Evolutionary conservation across 2,888 invertebrate species (phyloP).

Genomic region (Atherix ibis): DNA sequence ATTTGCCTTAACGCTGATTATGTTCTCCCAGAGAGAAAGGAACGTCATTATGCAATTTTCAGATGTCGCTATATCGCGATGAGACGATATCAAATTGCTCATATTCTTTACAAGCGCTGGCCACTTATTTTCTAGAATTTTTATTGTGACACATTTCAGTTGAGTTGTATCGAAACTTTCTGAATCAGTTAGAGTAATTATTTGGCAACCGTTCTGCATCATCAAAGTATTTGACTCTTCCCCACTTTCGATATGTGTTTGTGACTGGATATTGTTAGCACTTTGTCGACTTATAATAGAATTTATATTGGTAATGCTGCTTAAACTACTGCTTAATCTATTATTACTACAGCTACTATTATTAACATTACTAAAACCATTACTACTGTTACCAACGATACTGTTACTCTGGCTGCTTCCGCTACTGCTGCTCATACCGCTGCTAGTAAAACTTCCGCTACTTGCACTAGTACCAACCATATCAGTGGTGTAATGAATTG

Average conservation of each 20-base stretch:
- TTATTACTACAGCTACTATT: conserved; percentile 5
- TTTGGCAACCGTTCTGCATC: conserved; percentile 20
- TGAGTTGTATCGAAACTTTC: conserved; percentile 75
- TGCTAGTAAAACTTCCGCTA: conserved; percentile 5
- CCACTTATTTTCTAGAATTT: conserved; percentile 74
- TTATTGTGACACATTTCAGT: conserved; percentile 72
- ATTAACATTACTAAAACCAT: conserved; percentile 1
- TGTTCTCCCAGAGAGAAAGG: conserved; percentile 74
- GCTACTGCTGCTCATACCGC: conserved; percentile 10
- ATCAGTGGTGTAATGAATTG: conserved; percentile 23
- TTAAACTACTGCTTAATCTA: conserved; percentile 6
- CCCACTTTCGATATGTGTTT: too few relatives aligned
- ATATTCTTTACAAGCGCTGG: conserved; percentile 60
- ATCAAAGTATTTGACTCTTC: too few relatives aligned
- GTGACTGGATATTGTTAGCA: background rate
- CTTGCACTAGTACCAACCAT: conserved; percentile 9
- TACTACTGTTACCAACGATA: conserved; percentile 3
- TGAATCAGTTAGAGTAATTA: conserved; percentile 47
- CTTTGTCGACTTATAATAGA: conserved; percentile 4
- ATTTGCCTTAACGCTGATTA: conserved; percentile 81
- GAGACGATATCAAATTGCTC: conserved; percentile 24
- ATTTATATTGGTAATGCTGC: conserved; percentile 4
- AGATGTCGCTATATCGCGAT: conserved; percentile 27
- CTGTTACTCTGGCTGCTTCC: conserved; percentile 7
- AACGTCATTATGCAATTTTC: conserved; percentile 66